These are phyloP conservation scores for Cyprinella venusta DNA, from an alignment of 2,797 vertebrate genomes.

Conservation along the genomic window DNA sequence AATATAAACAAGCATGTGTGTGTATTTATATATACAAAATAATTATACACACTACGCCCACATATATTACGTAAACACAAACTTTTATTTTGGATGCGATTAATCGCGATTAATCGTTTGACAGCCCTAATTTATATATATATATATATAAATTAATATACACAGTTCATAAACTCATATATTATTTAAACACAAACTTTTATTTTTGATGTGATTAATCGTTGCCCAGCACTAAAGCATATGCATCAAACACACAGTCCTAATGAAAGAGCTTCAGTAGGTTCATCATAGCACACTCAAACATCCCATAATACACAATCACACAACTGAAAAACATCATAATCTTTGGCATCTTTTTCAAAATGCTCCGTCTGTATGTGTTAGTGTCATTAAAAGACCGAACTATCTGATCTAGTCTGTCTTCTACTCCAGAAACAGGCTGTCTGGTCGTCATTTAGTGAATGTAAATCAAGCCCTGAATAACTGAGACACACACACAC, in stretches of 20 bases:
- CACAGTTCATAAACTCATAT: too few species aligned
- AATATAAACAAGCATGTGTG: too few species aligned
- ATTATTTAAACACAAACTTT: too few species aligned
- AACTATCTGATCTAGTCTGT: not conserved
- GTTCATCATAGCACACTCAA: not conserved
- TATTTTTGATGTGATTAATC: too few species aligned
- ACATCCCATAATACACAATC: not conserved
- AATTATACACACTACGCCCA: too few species aligned
- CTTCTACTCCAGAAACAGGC: not conserved
- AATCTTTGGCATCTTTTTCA: conserved; percentile 27
- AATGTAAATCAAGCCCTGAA: not conserved
- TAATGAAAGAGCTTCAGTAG: not conserved
- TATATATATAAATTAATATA: too few species aligned
- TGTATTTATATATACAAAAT: too few species aligned
- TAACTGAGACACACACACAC: not conserved
- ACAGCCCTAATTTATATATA: too few species aligned
- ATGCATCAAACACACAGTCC: not conserved
- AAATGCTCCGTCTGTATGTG: not conserved
- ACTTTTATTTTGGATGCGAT: too few species aligned
- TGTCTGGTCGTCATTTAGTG: conserved; percentile 14
- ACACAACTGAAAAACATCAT: not conserved
- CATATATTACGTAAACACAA: too few species aligned
- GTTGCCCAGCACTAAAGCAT: not conserved
- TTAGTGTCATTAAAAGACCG: not conserved
- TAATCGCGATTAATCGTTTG: too few species aligned